phyloP scores from a whole-genome alignment of 2,797 vertebrate genomes.

The Paguma larvata region DNA sequence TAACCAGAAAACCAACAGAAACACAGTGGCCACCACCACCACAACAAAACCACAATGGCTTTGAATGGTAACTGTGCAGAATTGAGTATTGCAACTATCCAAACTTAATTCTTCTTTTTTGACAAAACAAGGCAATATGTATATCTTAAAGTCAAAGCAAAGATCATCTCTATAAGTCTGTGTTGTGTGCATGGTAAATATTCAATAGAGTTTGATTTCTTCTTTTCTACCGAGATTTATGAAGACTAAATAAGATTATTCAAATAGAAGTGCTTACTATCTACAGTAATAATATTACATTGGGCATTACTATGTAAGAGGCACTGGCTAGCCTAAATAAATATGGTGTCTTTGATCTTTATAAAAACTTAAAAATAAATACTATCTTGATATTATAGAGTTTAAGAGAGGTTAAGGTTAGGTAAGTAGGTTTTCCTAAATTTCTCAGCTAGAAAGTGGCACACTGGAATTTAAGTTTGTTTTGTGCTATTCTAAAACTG shows the following conservation, averaged over 20 bases:
- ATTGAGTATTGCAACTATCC: neutral
- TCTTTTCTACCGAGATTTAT: constrained; percentile 23
- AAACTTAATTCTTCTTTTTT: constrained; percentile 1
- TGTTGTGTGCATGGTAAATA: neutral
- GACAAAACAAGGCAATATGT: neutral
- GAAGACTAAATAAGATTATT: constrained; percentile 2
- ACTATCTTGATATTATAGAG: neutral
- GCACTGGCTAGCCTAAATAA: neutral
- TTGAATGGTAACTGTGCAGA: neutral
- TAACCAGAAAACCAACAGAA: neutral
- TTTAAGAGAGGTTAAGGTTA: neutral
- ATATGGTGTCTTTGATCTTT: neutral
- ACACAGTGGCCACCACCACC: neutral
- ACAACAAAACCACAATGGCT: neutral
- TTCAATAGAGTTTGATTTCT: neutral
- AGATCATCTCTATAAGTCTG: neutral
- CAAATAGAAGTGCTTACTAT: neutral
- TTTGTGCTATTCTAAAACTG: neutral
- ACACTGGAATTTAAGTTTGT: neutral
- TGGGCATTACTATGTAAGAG: neutral
- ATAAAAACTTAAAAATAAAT: neutral
- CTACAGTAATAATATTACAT: neutral
- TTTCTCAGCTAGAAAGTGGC: neutral
- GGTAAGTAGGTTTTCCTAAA: neutral
- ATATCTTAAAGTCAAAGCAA: neutral